These are phyloP conservation scores for Nyctereutes procyonoides DNA, from an alignment of 2,113 vertebrate species.

Conservation along the genomic window DNA sequence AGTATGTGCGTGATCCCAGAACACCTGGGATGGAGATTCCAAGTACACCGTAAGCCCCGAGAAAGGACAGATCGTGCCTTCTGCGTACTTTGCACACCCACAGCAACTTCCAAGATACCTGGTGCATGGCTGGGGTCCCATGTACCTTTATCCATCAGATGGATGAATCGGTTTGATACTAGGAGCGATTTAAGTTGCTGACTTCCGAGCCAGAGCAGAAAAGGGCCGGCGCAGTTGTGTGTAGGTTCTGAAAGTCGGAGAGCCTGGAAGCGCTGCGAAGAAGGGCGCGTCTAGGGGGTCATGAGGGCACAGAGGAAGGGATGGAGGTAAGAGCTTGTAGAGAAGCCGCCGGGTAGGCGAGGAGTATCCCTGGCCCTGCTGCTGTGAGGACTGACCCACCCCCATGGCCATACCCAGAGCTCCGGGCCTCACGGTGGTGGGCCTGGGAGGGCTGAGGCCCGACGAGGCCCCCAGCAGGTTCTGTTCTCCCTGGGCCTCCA, in stretches of 20 bases:
- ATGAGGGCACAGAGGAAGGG: background rate
- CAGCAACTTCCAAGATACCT: background rate
- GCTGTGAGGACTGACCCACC: too few relatives aligned
- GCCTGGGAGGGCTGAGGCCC: background rate
- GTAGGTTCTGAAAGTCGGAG: background rate
- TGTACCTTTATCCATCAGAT: background rate
- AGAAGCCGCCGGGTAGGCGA: too few relatives aligned
- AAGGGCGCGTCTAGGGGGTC: background rate
- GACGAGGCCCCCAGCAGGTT: background rate
- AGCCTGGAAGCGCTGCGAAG: background rate
- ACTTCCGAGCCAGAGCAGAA: background rate
- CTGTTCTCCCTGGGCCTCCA: background rate
- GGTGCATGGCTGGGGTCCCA: background rate
- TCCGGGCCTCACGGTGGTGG: background rate
- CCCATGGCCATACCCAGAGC: background rate
- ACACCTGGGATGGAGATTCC: background rate
- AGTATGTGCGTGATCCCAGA: rapidly evolving
- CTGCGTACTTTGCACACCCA: background rate
- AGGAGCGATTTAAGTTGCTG: background rate
- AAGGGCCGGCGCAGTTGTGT: background rate
- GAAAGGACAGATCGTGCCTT: background rate
- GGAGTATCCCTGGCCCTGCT: background rate
- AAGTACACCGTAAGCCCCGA: background rate
- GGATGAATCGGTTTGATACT: background rate
- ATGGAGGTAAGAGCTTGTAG: background rate